Evolutionary conservation across 2,797 vertebrate genomes (phyloP).

Genomic region (Diglossa cyanea): DNA sequence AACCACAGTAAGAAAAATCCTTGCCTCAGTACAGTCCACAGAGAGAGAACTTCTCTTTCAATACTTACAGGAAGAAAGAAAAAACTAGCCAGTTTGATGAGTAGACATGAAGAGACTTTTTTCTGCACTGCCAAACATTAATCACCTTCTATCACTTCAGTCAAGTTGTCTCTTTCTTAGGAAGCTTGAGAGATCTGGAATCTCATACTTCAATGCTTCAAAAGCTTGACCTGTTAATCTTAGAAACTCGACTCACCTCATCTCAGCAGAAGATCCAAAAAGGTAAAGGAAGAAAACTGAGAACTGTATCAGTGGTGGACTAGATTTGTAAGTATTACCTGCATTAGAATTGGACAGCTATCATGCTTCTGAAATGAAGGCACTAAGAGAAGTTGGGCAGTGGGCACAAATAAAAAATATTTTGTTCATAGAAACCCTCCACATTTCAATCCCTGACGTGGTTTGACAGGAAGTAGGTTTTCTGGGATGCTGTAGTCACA

Average conservation of each 20-base stretch:
- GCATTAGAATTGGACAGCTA: not conserved
- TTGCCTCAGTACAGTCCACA: not conserved
- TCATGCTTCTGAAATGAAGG: not conserved
- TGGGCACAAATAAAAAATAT: not conserved
- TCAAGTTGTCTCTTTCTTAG: not conserved
- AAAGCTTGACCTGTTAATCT: not conserved
- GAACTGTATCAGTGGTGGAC: not conserved
- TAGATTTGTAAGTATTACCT: not conserved
- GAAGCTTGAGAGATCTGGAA: not conserved
- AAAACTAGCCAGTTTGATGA: not conserved
- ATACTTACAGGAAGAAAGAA: not conserved
- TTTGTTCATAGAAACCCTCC: accelerated
- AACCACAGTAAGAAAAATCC: not conserved
- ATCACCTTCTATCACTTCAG: not conserved
- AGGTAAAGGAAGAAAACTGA: not conserved
- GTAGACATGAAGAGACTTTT: not conserved
- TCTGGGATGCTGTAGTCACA: too few species aligned
- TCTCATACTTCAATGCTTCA: not conserved
- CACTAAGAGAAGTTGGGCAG: not conserved
- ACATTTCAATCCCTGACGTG: too few species aligned
- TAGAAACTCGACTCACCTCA: not conserved
- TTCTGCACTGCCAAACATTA: not conserved
- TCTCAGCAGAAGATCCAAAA: not conserved
- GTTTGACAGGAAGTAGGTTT: too few species aligned
- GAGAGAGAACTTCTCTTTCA: not conserved